Base-by-base conservation (phyloP, 2,113 vertebrate species). In the Paracanthobrama guichenoti region DNA sequence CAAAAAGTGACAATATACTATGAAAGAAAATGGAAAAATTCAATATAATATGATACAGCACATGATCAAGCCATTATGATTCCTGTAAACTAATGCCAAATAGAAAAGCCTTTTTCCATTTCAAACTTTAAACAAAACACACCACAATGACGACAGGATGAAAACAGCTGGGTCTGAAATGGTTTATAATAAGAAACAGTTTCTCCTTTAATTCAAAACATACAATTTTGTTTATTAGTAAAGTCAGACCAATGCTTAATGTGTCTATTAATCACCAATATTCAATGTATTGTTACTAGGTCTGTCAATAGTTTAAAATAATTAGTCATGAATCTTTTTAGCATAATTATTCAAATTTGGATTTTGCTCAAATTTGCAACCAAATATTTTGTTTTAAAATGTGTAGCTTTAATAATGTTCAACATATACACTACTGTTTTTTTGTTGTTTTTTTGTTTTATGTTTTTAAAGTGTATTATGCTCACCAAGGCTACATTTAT, bases 121-220 rank as follows among this genome's bases (percentile, higher is more conserved):
- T 78, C 22, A 39, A 55, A 26, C 55, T 60, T 22, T 7, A 71
- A 39, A 60, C 76, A 62, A 42, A 62, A 26, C 2, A 1, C 3
- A 60, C 14, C 22, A 79, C 35, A 62, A 44, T 24, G 55, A 57
- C 9, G 22, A 46, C 8, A 18, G n/a, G 57, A 46, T 7, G 2
- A 79, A 79, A 62, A 26, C 75, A 79, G 55, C 22, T 44, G 55
- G 22, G 76, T 79, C 22, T 79, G 55, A 79, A 46, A 79, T 62
- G 0, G 26, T 77, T 10, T 11, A 26, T 62, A 79, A 44, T 55
- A 8, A 55, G 53, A 13, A 78, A 57, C 72, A 24, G 55, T 79
- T 44, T 46, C 7, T 62, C 55, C 8, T 26, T 44, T 14, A 79
- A 62, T 79, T 60, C 14, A 79, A 26, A 79, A 44, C 53, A 42